These are phyloP conservation scores for Nomada hirtipes DNA, from an alignment of 2,888 invertebrate genomes.

Conservation along the genomic window DNA sequence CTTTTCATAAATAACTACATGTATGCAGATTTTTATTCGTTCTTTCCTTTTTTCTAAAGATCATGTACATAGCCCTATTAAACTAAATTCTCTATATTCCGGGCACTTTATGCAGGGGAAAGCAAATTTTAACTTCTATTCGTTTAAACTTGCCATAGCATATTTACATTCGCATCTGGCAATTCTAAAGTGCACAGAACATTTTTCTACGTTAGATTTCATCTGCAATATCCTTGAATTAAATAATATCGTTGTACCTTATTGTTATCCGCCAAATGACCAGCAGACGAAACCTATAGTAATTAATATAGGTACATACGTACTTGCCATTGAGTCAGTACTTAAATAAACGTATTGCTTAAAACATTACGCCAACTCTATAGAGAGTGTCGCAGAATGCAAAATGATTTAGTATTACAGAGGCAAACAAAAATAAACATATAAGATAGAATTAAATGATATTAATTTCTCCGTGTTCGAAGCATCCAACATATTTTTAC, in stretches of 20 bases:
- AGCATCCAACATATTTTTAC: too few species aligned
- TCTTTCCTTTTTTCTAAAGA: not conserved
- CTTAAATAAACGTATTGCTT: not conserved
- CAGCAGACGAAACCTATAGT: conserved; percentile 55
- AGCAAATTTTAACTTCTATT: not conserved
- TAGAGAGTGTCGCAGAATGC: not conserved
- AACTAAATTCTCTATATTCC: not conserved
- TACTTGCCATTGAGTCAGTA: conserved; percentile 16
- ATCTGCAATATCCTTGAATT: not conserved
- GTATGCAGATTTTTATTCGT: not conserved
- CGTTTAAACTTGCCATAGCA: not conserved
- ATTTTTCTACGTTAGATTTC: not conserved
- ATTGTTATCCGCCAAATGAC: conserved; percentile 49
- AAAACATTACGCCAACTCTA: not conserved
- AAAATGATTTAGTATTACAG: too few species aligned
- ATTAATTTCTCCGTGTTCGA: too few species aligned
- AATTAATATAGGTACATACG: conserved; percentile 37
- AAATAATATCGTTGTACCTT: conserved; percentile 47
- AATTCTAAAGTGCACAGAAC: not conserved
- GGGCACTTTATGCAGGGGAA: not conserved
- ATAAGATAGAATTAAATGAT: too few species aligned
- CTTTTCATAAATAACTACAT: not conserved
- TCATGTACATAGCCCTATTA: not conserved
- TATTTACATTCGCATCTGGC: not conserved
- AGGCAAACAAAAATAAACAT: too few species aligned